These are phyloP conservation scores for Limnephilus marmoratus DNA, from an alignment of 2,888 invertebrate genomes.

Conservation along the genomic window DNA sequence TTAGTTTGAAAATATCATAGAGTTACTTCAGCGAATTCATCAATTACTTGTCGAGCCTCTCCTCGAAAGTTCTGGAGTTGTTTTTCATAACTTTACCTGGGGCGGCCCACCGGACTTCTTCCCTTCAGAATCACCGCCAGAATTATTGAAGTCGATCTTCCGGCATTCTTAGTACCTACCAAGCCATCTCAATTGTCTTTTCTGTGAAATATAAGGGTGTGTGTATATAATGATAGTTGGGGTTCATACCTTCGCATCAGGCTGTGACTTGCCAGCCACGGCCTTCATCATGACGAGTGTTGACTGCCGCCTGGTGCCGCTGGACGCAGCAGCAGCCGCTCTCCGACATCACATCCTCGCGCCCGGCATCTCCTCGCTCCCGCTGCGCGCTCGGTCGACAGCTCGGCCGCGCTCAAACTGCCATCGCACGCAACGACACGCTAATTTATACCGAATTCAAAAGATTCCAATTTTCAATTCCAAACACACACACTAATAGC, in stretches of 20 bases:
- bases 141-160: not conserved
- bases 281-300: slow-evolving; percentile 60
- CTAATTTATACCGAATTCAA: not conserved
- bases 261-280: slow-evolving; percentile 54
- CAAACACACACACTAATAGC: not conserved
- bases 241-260: slow-evolving; percentile 56
- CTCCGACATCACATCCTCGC: slow-evolving; percentile 58
- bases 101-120: too few relatives aligned
- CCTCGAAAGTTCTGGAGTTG: not conserved
- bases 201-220: not conserved
- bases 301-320: slow-evolving; percentile 47
- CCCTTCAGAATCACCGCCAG: too few relatives aligned
- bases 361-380: slow-evolving; percentile 41
- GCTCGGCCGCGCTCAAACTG: slow-evolving; percentile 25
- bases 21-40: not conserved
- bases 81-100: not conserved
- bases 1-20: not conserved
- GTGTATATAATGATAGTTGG: not conserved
- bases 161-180: not conserved
- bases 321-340: slow-evolving; percentile 51
- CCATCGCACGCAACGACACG: not conserved
- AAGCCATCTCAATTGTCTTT: not conserved
- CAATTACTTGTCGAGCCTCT: not conserved
- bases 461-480: not conserved
- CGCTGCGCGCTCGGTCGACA: not conserved